Base-by-base conservation (phyloP, 1,140 invertebrate genomes). In the Pantala flavescens region DNA sequence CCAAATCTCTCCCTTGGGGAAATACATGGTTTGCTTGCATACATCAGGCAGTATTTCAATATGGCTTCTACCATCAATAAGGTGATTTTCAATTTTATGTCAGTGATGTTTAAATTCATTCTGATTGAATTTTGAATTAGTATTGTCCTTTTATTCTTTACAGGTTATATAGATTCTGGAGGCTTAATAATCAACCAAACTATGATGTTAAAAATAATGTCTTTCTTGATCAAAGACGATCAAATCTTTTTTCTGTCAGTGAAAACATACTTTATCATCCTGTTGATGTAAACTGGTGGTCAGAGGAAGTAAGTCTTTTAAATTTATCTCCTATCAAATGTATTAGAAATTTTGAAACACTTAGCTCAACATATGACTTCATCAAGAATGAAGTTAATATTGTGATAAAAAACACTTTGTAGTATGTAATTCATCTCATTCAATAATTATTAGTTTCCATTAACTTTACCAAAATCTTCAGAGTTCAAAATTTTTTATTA, bases 261-360 rank as follows among this genome's bases (percentile, higher is more conserved):
- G 82, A 83, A 16, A 74, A 81, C 11, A 80, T 81, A 14, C 80
- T 84, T 76, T 87, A 83, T 80, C 84, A 87, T 79, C 87, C 90
- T 2, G 81, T 89, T 55, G 91, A 92, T 81, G 84, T 93, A 14
- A 90, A 87, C 75, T 94, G 92, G 91, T 94, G 92, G 91, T 90
- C 88, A 43, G 84, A 91, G 78, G 82, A 90, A 81, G 90, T 90
- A 83, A 79, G 76, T 79, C 76, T 55, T 9, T 74, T 21, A 7
- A 71, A 7, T 36, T 36, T 36, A 36, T 9, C 28, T 36, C 28
- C 9, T 2, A 5, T 36, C 9, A 9, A 9, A 36, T 5, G 9
- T 36, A 36, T 36, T 36, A 36, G 9, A 2, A 36, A 36, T 2
- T 36, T 36, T 36, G 3, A 36, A 36, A 36, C 28, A 36, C n/a